phyloP scores from a whole-genome alignment of 2,113 vertebrate species.

The Ictidomys tridecemlineatus region DNA sequence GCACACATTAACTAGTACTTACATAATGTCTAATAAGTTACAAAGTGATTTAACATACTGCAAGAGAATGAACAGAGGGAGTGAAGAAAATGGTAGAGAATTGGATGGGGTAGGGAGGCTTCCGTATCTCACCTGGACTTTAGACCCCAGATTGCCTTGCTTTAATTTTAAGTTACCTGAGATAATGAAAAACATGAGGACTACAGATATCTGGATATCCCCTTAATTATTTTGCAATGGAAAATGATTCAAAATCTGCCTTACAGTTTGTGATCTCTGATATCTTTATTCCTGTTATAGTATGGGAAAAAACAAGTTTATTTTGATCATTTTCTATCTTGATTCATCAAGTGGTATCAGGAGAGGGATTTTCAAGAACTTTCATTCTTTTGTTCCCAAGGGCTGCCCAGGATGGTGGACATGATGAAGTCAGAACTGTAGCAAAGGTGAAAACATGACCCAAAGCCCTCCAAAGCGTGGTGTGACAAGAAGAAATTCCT shows the following conservation, averaged over 20 bases:
- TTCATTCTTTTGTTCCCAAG: neutral
- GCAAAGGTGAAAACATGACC: neutral
- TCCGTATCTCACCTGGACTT: neutral
- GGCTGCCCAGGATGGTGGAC: accelerated
- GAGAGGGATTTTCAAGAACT: neutral
- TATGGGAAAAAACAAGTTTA: neutral
- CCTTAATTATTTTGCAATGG: neutral
- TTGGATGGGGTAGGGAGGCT: neutral
- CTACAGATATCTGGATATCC: neutral
- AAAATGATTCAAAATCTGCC: neutral
- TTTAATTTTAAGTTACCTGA: neutral
- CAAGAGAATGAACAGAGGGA: neutral
- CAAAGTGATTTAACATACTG: neutral
- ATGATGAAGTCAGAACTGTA: neutral
- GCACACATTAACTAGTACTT: neutral
- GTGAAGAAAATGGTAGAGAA: neutral
- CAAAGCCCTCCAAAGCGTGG: neutral
- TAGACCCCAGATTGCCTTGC: neutral
- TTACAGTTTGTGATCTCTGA: neutral
- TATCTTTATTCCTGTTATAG: neutral
- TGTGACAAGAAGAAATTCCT: neutral
- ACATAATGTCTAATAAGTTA: neutral
- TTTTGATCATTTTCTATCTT: conserved; percentile 4
- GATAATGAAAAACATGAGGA: neutral
- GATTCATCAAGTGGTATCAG: neutral